Conservation (phyloP, 92 coral and sea anemone species). For the Paramuricea clavata region DNA sequence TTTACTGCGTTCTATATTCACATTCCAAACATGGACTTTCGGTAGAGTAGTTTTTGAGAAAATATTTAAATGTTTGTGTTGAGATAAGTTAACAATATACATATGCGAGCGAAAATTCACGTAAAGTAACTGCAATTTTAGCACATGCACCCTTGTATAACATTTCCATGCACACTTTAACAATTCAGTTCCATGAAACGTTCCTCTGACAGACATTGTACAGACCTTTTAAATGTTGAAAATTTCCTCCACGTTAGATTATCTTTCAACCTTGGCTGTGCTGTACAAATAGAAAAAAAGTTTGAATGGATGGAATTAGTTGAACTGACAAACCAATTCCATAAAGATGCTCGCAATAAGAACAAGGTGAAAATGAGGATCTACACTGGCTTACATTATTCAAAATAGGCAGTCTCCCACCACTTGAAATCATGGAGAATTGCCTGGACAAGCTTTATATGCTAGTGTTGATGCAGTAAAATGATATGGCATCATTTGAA, state of each 20-base stretch:
- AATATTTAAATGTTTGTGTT: background rate
- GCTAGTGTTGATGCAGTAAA: slow-evolving; percentile 4
- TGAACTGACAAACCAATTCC: background rate
- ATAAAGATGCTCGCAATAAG: background rate
- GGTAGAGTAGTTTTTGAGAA: too few species aligned
- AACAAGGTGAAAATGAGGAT: background rate
- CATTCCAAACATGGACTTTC: too few species aligned
- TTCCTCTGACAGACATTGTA: background rate
- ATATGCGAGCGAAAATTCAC: background rate
- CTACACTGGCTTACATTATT: too few species aligned
- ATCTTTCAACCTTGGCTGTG: background rate
- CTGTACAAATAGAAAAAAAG: background rate
- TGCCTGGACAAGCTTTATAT: background rate
- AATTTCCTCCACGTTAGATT: background rate
- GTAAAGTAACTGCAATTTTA: too few species aligned
- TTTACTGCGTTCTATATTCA: background rate
- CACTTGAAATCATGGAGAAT: too few species aligned
- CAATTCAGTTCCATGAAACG: too few species aligned
- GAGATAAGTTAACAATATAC: background rate
- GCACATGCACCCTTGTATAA: background rate
- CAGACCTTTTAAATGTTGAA: background rate
- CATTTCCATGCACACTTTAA: too few species aligned
- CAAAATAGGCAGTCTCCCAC: too few species aligned
- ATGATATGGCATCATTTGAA: background rate
- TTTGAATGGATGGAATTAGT: background rate